Conservation (phyloP, 2,113 vertebrate species). For the Tragelaphus imberbis region DNA sequence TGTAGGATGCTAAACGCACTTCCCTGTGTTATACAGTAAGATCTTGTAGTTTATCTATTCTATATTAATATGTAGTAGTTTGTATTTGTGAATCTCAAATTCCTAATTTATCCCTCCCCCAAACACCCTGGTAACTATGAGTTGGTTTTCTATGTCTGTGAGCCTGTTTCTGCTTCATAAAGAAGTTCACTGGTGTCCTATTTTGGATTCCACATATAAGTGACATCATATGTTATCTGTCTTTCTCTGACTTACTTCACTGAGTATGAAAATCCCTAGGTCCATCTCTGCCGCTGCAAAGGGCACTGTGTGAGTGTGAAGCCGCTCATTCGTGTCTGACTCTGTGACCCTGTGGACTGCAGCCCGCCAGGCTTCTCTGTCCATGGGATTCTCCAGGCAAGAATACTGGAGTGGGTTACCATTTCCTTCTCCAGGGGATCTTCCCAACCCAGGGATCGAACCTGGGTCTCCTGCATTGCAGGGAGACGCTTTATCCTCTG, state of each 20-base stretch:
- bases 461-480: no score
- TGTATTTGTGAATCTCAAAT: neutral
- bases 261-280: neutral
- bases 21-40: neutral
- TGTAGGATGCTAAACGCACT: neutral
- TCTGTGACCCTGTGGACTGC: no score
- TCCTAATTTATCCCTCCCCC: neutral
- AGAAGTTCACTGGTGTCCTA: neutral
- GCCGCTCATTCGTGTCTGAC: no score
- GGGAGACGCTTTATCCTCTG: no score
- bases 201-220: neutral
- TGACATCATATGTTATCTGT: neutral
- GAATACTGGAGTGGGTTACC: no score
- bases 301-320: neutral
- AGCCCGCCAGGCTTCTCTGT: no score
- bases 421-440: no score
- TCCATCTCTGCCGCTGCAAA: neutral
- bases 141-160: neutral
- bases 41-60: neutral
- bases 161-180: neutral
- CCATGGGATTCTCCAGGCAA: no score
- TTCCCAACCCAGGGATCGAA: no score
- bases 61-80: neutral
- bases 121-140: neutral
- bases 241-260: neutral